Conservation (phyloP, 2,888 invertebrate species). For the Ernsta delagoae region DNA sequence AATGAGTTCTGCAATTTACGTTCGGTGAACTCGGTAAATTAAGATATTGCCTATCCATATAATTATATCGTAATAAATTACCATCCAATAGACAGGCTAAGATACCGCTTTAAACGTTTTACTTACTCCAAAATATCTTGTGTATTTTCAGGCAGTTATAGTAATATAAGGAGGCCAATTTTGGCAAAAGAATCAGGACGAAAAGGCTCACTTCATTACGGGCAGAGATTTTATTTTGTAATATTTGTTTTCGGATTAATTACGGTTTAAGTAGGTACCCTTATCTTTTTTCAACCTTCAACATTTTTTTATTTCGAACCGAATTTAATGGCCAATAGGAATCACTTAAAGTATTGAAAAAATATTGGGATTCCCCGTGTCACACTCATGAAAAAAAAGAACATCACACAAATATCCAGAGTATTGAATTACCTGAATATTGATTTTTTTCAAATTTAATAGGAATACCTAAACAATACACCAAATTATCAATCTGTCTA, state of each 20-base stretch:
- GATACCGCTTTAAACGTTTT: background rate
- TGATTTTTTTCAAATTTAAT: no score
- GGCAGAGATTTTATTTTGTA: conserved; percentile 5
- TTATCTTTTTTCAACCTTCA: background rate
- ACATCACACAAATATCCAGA: no score
- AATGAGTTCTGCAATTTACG: conserved; percentile 35
- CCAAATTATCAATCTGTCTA: no score
- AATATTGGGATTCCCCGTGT: no score
- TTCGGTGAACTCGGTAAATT: conserved; percentile 27
- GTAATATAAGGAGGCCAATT: conserved; percentile 15
- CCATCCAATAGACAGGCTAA: conserved; percentile 24
- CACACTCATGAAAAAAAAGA: no score
- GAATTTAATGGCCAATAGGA: no score
- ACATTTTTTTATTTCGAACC: no score
- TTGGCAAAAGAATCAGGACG: background rate
- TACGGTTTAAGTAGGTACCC: background rate
- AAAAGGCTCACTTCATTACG: background rate
- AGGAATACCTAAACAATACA: no score
- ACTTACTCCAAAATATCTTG: background rate
- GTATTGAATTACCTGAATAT: no score
- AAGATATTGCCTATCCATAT: conserved; percentile 35
- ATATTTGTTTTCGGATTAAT: background rate
- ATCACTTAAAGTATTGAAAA: no score
- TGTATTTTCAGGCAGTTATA: background rate
- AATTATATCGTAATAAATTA: conserved; percentile 22